Conservation (phyloP, 2,113 vertebrate genomes). For the Capreolus pygargus region DNA sequence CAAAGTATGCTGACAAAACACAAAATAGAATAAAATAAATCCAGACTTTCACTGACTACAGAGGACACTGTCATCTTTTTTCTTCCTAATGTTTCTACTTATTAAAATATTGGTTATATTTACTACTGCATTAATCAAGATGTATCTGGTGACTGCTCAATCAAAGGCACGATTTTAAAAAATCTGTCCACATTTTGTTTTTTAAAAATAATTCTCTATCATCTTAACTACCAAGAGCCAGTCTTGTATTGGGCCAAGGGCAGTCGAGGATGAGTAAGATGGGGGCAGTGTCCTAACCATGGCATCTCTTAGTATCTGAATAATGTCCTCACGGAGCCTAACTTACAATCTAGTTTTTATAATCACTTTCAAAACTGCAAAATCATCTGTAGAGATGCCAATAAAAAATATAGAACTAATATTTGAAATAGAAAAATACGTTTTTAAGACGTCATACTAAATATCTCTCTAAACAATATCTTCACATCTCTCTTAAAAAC, state of each 20-base stretch:
- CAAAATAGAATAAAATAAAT: not conserved
- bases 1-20: not conserved
- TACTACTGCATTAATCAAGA: conserved; percentile 3
- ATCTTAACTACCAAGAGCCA: conserved; percentile 21
- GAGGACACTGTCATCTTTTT: not conserved
- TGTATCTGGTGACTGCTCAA: conserved; percentile 5
- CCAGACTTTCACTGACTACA: not conserved
- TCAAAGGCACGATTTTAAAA: conserved; percentile 10
- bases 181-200: conserved; percentile 36
- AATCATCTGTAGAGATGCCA: conserved; percentile 33
- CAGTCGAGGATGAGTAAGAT: not conserved
- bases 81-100: not conserved
- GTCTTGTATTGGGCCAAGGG: not conserved
- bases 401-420: conserved; percentile 67
- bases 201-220: conserved; percentile 25
- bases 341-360: not conserved
- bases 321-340: not conserved
- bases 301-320: not conserved
- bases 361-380: conserved; percentile 45
- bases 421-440: conserved; percentile 66
- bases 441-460: conserved; percentile 68
- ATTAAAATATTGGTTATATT: not conserved
- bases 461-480: conserved; percentile 60
- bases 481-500: conserved; percentile 36
- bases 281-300: not conserved